Evolutionary conservation across 1,140 invertebrate species (phyloP), one percentile per base, ranked within the genome.

Genomic region (Papilio polytes): DNA sequence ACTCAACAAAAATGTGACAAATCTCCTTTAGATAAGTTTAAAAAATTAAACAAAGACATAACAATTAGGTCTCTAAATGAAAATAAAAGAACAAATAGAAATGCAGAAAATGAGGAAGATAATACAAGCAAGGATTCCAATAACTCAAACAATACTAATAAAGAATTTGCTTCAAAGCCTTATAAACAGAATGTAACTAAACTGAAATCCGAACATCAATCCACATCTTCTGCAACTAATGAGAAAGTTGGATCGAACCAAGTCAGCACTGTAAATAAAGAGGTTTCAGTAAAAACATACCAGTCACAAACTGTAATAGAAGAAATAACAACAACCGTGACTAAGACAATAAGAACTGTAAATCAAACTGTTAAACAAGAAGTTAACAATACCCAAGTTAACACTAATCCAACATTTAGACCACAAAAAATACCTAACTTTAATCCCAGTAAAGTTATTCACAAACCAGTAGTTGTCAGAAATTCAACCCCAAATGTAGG

Each of bases 291-390:
- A 8, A 93, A 95, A 90, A 91, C 89, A 46, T 90, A 90, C 86
- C 90, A 95, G 86, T 90, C 91, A 2, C 87, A 93, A 83, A 94
- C 92, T 22, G 87, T 95, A 41, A 92, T 95, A 80, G 85, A 95
- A 88, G 93, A 95, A 88, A 90, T 95, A 31, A 95, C 93, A 31
- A 94, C 93, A 72, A 95, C 93, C 20, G 92, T 95, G 18, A 95
- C 93, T 44, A 93, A 93, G 89, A 95, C 93, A 18, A 94, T 94
- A 78, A 87, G 91, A 83, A 94, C 92, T 26, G 88, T 94, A 1
- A 94, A 94, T 85, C 89, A 92, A 84, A 90, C 87, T 18, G 86
- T 88, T 13, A 91, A 94, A 80, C 89, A 92, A 86, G 83, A 90
- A 84, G 83, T 90, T 36, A 86, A 87, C 81, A 89, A 84, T 80